Conservation (phyloP, 2,888 invertebrate species). For the Lasioglossum leucozonium region DNA sequence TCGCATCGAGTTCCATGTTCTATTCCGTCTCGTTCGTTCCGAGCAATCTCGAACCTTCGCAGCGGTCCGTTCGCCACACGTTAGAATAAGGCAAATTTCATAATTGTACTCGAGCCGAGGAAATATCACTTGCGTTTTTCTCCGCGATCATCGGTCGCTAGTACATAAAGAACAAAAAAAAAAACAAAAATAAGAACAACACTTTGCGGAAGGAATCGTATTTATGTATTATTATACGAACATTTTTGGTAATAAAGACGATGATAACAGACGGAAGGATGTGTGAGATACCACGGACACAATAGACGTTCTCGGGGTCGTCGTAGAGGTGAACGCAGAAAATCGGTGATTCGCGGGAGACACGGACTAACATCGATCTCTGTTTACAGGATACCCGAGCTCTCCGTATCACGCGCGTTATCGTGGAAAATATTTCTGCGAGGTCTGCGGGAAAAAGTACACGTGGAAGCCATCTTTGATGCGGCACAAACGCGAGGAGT, state of each 20-base stretch:
- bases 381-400: conserved; percentile 64
- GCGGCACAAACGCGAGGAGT: conserved; percentile 81
- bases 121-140: background rate
- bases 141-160: background rate
- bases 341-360: background rate
- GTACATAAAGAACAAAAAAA: background rate
- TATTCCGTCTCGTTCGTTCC: background rate
- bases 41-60: background rate
- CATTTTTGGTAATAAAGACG: conserved; percentile 34
- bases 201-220: conserved; percentile 17
- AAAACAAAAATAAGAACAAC: too few species aligned
- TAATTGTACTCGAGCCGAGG: background rate
- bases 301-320: background rate
- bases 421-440: conserved; percentile 71
- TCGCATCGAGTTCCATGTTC: background rate
- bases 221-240: conserved; percentile 30
- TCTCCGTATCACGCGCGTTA: conserved; percentile 65
- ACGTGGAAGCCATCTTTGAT: conserved; percentile 77
- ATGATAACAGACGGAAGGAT: conserved; percentile 4
- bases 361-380: conserved; percentile 34
- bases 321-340: background rate
- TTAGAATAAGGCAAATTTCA: background rate
- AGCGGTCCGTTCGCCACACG: background rate
- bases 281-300: background rate
- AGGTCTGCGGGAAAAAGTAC: conserved; percentile 78